These are phyloP conservation scores for Caenorhabditis latens DNA, from an alignment of 1,140 invertebrate genomes.

Conservation along the genomic window DNA sequence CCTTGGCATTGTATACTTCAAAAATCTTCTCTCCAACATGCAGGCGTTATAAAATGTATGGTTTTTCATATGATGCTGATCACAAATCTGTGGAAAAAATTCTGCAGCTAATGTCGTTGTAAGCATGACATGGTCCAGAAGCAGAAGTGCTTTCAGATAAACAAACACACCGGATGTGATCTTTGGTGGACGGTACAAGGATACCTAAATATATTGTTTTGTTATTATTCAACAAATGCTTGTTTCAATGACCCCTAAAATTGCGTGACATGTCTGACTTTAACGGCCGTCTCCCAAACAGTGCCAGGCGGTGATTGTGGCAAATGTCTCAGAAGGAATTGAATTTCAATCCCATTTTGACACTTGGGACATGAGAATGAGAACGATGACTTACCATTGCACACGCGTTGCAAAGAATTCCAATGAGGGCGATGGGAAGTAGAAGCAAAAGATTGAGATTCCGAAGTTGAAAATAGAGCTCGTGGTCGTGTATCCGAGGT, in stretches of 20 bases:
- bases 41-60: conserved; percentile 74
- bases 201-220: conserved; percentile 68
- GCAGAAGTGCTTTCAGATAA: conserved; percentile 75
- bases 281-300: background rate
- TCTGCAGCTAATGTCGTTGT: conserved; percentile 70
- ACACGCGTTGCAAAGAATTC: conserved; percentile 73
- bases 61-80: conserved; percentile 73
- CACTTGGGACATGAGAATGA: conserved; percentile 41
- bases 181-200: conserved; percentile 76
- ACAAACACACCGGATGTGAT: conserved; percentile 78
- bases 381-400: conserved; percentile 71
- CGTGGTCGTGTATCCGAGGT: conserved; percentile 76
- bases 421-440: conserved; percentile 73
- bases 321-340: background rate
- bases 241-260: conserved; percentile 4
- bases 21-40: conserved; percentile 76
- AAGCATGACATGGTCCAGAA: conserved; percentile 74
- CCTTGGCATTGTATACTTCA: conserved; percentile 72
- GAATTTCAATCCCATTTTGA: conserved; percentile 36
- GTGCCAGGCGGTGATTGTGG: conserved; percentile 17
- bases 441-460: conserved; percentile 72
- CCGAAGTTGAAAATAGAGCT: conserved; percentile 73
- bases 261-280: background rate
- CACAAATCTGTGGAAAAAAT: conserved; percentile 75
- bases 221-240: background rate